Percentiles rank a stretch among this genome's conserved stretches.
Conservation (phyloP, 2,888 invertebrate species). For the Pandemis cinnamomeana region DNA sequence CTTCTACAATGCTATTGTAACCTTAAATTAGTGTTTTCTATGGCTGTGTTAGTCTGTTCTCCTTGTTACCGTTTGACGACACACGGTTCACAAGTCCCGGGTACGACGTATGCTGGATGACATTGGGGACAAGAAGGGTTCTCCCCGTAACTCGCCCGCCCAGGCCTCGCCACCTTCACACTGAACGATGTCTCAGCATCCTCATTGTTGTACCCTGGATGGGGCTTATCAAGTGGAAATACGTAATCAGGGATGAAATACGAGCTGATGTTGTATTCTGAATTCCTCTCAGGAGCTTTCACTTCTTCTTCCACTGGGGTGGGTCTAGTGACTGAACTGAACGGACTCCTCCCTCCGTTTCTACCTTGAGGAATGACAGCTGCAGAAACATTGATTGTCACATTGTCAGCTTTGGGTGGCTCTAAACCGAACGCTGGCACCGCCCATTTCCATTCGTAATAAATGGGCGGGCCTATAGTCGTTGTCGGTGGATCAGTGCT, state of each 20-base stretch:
- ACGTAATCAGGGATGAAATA: constrained; percentile 86
- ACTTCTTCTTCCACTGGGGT: constrained; percentile 61
- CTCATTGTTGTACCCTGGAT: constrained; percentile 84
- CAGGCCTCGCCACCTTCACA: constrained; percentile 79
- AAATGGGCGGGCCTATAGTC: constrained; percentile 86
- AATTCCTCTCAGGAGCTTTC: constrained; percentile 56
- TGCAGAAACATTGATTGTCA: constrained; percentile 54
- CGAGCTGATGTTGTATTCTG: constrained; percentile 84
- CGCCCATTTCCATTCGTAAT: constrained; percentile 88
- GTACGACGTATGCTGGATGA: constrained; percentile 85
- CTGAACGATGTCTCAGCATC: constrained; percentile 86
- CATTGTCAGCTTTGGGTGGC: constrained; percentile 80
- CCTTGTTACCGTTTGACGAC: constrained; percentile 79
- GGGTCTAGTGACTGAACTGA: constrained; percentile 64
- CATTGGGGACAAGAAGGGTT: constrained; percentile 86
- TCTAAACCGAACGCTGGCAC: constrained; percentile 85
- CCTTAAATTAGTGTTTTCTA: constrained; percentile 24
- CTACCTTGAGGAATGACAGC: constrained; percentile 52
- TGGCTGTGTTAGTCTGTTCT: constrained; percentile 18
- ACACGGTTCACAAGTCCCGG: constrained; percentile 87
- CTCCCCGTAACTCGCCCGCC: constrained; percentile 82
- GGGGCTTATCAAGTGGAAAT: constrained; percentile 84
- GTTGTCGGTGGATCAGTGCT: constrained; percentile 70
- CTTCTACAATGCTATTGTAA: constrained; percentile 4
- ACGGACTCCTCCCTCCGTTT: constrained; percentile 64